Evolutionary conservation across 2,888 invertebrate species (phyloP).

Genomic region (Pegoplata infirma): DNA sequence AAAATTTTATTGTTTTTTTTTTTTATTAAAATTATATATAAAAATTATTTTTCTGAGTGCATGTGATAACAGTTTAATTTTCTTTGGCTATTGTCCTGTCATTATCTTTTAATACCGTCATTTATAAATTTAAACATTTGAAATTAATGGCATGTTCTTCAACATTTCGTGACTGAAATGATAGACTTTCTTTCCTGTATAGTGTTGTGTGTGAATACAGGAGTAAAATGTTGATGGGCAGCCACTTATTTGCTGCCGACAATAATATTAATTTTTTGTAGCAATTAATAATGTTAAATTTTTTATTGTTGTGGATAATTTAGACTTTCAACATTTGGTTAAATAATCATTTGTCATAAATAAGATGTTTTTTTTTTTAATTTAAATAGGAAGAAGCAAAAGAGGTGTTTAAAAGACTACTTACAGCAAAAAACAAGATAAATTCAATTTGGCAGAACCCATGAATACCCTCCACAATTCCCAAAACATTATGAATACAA

Average conservation of each 20-base stretch:
- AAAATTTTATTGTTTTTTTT: no score
- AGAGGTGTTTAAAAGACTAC: no score
- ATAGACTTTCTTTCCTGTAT: background rate
- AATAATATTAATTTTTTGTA: background rate
- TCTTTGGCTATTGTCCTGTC: background rate
- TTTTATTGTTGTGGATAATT: background rate
- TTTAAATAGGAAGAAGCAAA: no score
- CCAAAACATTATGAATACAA: no score
- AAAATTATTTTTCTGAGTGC: background rate
- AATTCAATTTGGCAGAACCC: no score
- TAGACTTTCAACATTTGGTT: background rate
- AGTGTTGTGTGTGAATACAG: background rate
- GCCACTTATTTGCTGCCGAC: background rate
- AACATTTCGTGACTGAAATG: background rate
- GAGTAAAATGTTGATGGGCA: background rate
- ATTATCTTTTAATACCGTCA: background rate
- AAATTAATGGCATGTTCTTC: background rate
- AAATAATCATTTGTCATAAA: background rate
- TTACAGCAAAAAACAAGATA: no score
- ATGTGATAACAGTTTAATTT: background rate
- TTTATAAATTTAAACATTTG: background rate
- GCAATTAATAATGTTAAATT: slow-evolving; percentile 7
- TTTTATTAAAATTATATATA: no score
- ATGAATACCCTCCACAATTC: no score
- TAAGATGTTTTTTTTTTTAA: no score